Percentiles rank a stretch among this genome's conserved stretches.
Evolutionary conservation across 2,888 invertebrate genomes (phyloP).

Genomic region (Scaptomyza tumidula): DNA sequence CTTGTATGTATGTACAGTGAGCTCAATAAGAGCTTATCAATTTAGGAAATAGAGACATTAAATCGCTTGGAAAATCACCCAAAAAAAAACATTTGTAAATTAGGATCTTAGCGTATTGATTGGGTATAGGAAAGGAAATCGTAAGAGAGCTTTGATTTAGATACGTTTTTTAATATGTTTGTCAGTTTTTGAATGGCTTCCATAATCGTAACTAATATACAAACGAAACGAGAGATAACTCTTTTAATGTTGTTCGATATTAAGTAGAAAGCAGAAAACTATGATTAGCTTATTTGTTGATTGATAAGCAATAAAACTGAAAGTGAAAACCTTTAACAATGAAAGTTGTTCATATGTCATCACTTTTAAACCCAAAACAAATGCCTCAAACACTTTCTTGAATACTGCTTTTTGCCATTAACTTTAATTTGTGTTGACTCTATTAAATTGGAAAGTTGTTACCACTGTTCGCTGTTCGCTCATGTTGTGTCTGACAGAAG

Average conservation of each 20-base stretch:
- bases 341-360: too few species aligned
- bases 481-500: conserved; percentile 10
- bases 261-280: neutral
- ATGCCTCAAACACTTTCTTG: neutral
- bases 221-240: too few species aligned
- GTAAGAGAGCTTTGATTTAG: neutral
- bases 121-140: neutral
- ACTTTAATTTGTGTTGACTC: neutral
- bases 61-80: neutral
- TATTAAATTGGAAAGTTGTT: neutral
- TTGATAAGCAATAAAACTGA: neutral
- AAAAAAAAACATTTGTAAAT: neutral
- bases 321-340: neutral
- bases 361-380: too few species aligned
- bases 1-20: conserved; percentile 14
- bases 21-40: neutral
- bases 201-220: too few species aligned
- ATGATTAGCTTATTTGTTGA: neutral
- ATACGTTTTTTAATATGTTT: neutral
- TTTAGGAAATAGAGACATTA: neutral
- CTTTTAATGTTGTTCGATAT: too few species aligned
- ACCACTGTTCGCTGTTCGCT: conserved; percentile 18
- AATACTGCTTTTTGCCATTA: neutral
- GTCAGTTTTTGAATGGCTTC: neutral
- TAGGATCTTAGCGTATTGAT: neutral